Conservation (phyloP, 2,888 invertebrate species). For the Mantis religiosa region DNA sequence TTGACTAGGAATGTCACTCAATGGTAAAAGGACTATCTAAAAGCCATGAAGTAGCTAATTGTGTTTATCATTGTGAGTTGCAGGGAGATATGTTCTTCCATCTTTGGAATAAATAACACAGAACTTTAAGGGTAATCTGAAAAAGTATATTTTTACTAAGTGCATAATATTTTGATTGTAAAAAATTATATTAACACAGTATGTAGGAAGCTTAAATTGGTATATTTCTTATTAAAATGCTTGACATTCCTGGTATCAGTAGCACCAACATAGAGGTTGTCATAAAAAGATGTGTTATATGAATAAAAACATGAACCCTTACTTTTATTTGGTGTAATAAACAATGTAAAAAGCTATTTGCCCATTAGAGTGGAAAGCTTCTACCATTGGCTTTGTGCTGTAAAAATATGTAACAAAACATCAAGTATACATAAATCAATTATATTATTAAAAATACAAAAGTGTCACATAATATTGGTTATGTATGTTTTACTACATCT, state of each 20-base stretch:
- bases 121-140: background rate
- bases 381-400: background rate
- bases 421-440: background rate
- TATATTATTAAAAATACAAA: background rate
- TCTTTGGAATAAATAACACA: background rate
- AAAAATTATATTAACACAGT: background rate
- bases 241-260: background rate
- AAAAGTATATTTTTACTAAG: background rate
- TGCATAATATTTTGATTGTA: background rate
- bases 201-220: background rate
- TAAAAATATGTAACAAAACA: background rate
- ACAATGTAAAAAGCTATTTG: background rate
- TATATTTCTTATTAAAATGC: background rate
- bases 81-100: background rate
- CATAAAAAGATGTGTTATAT: background rate
- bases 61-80: background rate
- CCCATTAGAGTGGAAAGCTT: background rate
- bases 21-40: background rate
- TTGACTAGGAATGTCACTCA: background rate
- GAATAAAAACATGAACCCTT: background rate
- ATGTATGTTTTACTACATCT: background rate
- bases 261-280: background rate
- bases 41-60: background rate
- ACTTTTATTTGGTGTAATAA: background rate
- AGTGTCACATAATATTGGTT: background rate